These are phyloP conservation scores for Oligia latruncula DNA, from an alignment of 2,888 invertebrate genomes.

Conservation along the genomic window DNA sequence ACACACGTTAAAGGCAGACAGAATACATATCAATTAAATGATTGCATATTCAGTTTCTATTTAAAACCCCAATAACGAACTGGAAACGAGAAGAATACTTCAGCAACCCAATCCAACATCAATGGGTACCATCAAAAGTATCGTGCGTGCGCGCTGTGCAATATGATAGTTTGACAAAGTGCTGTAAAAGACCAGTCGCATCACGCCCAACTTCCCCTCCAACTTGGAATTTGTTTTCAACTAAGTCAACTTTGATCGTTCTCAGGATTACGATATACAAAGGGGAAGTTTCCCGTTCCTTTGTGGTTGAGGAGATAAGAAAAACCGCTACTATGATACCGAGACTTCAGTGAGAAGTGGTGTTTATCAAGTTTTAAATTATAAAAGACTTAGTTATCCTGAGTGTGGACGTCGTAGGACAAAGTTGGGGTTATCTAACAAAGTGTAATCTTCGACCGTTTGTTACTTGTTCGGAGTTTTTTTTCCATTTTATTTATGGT, in stretches of 20 bases:
- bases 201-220: slow-evolving; percentile 59
- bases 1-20: too few species aligned
- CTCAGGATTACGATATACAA: slow-evolving; percentile 66
- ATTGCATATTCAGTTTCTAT: not conserved
- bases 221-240: slow-evolving; percentile 70
- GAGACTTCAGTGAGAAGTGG: slow-evolving; percentile 44
- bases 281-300: slow-evolving; percentile 60
- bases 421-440: slow-evolving; percentile 37
- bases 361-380: slow-evolving; percentile 65
- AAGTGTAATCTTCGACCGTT: slow-evolving; percentile 25
- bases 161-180: slow-evolving; percentile 61
- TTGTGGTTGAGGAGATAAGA: slow-evolving; percentile 64
- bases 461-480: slow-evolving; percentile 2
- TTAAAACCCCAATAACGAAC: not conserved
- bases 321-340: slow-evolving; percentile 63
- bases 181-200: slow-evolving; percentile 59
- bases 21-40: not conserved
- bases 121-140: slow-evolving; percentile 33
- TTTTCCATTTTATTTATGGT: not conserved
- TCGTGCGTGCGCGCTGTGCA: slow-evolving; percentile 45
- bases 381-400: slow-evolving; percentile 42
- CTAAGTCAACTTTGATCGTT: slow-evolving; percentile 70
- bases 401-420: slow-evolving; percentile 31
- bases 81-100: slow-evolving; percentile 24
- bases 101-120: slow-evolving; percentile 39